A percentile compares a stretch with the other conserved stretches of the same genome.
phyloP scores from a whole-genome alignment of 2,888 invertebrate species.

The Ethmia dodecea region DNA sequence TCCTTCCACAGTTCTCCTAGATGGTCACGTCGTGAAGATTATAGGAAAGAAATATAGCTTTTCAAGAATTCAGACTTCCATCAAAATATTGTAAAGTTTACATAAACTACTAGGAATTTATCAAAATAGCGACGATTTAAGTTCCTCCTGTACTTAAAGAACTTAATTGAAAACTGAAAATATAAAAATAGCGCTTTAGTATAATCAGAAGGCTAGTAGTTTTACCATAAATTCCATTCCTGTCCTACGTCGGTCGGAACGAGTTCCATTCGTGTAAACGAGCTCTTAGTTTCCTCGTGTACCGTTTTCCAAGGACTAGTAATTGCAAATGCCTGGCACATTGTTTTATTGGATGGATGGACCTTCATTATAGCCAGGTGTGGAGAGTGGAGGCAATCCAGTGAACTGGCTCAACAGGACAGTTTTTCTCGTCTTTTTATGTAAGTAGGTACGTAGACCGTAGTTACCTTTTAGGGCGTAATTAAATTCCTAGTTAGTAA shows the following conservation, averaged over 20 bases:
- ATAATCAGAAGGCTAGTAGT: neutral
- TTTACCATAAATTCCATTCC: slow-evolving; percentile 5
- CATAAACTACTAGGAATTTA: too few relatives aligned
- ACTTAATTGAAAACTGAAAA: too few relatives aligned
- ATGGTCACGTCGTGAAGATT: too few relatives aligned
- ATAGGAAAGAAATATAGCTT: too few relatives aligned
- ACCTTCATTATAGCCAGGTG: slow-evolving; percentile 44
- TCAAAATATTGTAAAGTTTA: too few relatives aligned
- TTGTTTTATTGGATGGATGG: slow-evolving; percentile 44
- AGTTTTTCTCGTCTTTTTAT: neutral
- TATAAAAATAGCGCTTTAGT: neutral
- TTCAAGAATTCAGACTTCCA: too few relatives aligned
- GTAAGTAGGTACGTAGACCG: neutral
- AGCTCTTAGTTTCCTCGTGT: slow-evolving; percentile 15
- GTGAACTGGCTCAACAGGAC: slow-evolving; percentile 21
- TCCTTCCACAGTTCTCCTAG: too few relatives aligned
- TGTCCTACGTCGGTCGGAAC: slow-evolving; percentile 10
- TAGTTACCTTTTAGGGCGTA: neutral
- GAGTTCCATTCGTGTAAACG: slow-evolving; percentile 8
- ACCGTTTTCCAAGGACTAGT: slow-evolving; percentile 28
- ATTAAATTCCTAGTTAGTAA: slow-evolving; percentile 4
- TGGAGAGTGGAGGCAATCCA: slow-evolving; percentile 18
- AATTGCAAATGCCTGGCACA: slow-evolving; percentile 27
- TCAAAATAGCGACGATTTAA: too few relatives aligned
- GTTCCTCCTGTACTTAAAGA: too few relatives aligned